These are phyloP conservation scores for Stenoptilia bipunctidactyla DNA, from an alignment of 2,888 invertebrate genomes.

Conservation along the genomic window DNA sequence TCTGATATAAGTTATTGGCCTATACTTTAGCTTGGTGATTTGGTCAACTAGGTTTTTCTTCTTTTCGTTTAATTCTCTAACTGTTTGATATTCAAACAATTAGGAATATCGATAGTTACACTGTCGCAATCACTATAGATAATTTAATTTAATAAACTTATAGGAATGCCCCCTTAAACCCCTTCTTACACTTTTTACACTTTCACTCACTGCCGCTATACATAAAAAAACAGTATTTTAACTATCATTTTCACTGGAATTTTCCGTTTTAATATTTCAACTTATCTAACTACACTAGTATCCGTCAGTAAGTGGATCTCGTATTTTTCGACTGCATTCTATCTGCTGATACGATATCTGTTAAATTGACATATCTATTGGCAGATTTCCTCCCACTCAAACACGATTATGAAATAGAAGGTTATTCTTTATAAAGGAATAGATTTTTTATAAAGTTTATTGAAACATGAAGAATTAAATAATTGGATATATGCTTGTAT, in stretches of 20 bases:
- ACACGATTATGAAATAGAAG: no score
- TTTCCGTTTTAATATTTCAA: neutral
- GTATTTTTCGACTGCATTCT: neutral
- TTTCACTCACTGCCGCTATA: neutral
- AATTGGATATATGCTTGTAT: no score
- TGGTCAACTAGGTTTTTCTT: no score
- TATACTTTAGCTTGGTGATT: no score
- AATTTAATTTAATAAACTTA: conserved; percentile 36
- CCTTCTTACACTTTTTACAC: neutral
- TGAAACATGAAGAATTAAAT: no score
- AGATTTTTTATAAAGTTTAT: no score
- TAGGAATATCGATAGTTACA: conserved; percentile 12
- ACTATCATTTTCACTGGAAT: neutral
- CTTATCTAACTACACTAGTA: neutral
- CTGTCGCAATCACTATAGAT: conserved; percentile 26
- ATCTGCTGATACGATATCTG: neutral
- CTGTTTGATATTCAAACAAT: no score
- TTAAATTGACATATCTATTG: neutral
- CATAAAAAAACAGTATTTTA: neutral
- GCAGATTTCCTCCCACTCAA: neutral
- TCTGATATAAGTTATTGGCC: no score
- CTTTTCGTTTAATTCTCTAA: no score
- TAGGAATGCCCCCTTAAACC: conserved; percentile 24
- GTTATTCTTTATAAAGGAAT: no score
- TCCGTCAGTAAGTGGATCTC: neutral